Percentiles rank a stretch among this genome's conserved stretches.
Evolutionary conservation across 2,797 vertebrate genomes (phyloP).

Genomic region (Arrhamphus sclerolepis): DNA sequence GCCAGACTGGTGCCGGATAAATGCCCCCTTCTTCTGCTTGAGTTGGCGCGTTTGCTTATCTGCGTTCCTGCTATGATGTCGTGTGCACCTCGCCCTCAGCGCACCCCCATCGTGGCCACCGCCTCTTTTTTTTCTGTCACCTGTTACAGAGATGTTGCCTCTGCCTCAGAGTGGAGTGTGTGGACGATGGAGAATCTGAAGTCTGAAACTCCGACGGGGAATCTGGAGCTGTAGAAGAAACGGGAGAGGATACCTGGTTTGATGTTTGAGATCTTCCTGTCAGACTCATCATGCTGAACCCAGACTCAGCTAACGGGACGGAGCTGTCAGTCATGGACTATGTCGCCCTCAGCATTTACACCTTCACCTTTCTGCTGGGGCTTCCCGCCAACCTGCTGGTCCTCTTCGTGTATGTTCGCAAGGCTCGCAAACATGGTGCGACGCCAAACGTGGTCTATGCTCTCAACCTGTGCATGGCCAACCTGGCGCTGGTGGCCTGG

Average conservation of each 20-base stretch:
- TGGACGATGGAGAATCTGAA: neutral
- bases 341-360: conserved; percentile 75
- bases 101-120: conserved; percentile 45
- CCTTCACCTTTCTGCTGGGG: conserved; percentile 84
- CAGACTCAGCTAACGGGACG: conserved; percentile 45
- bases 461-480: conserved; percentile 85
- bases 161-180: neutral
- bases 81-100: conserved; percentile 56
- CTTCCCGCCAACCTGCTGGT: conserved; percentile 86
- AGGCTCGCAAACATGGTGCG: conserved; percentile 78
- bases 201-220: too few species aligned
- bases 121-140: conserved; percentile 27
- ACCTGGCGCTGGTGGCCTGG: conserved; percentile 82
- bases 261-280: neutral
- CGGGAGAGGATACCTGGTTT: neutral
- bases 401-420: conserved; percentile 75
- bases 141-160: neutral
- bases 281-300: conserved; percentile 2
- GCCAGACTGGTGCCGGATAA: conserved; percentile 66
- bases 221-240: too few species aligned
- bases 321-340: conserved; percentile 33
- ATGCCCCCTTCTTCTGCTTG: conserved; percentile 72
- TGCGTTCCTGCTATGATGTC: conserved; percentile 53
- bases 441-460: conserved; percentile 90
- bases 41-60: conserved; percentile 59